Percentiles rank a stretch among this genome's conserved stretches.
These are phyloP conservation scores for Agrotis puta DNA, from an alignment of 2,888 invertebrate species.

Conservation along the genomic window DNA sequence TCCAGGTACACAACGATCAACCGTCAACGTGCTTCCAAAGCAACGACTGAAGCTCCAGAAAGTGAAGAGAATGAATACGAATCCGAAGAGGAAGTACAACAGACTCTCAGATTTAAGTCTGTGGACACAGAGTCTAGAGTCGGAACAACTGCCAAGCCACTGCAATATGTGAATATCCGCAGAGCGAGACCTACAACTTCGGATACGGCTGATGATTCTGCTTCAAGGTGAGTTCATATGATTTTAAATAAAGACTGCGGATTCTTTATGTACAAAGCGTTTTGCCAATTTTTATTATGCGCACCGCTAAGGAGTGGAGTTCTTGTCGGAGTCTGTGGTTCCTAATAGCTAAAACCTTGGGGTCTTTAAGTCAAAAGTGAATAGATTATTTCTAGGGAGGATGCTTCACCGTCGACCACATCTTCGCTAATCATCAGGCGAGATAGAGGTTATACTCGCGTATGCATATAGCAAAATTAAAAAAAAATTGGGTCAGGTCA, in stretches of 20 bases:
- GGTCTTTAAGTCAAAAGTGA: too few species aligned
- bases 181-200: constrained; percentile 90
- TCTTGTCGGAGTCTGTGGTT: too few species aligned
- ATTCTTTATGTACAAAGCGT: too few species aligned
- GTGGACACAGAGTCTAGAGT: constrained; percentile 71
- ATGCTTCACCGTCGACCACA: too few species aligned
- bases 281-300: too few species aligned
- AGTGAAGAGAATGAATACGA: constrained; percentile 73
- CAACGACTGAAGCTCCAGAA: constrained; percentile 73
- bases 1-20: constrained; percentile 91
- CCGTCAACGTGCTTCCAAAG: constrained; percentile 90
- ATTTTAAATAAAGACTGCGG: background rate
- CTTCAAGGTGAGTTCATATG: constrained; percentile 75
- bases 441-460: too few species aligned
- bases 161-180: constrained; percentile 94
- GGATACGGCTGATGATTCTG: constrained; percentile 83
- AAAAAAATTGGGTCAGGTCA: too few species aligned
- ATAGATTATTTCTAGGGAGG: too few species aligned
- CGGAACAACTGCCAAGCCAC: constrained; percentile 81
- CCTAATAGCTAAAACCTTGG: too few species aligned
- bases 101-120: constrained; percentile 70
- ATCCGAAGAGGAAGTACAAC: constrained; percentile 73
- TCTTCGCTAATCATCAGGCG: too few species aligned
- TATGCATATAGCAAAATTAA: too few species aligned
- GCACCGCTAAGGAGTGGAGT: too few species aligned